Evolutionary conservation across 2,888 invertebrate genomes (phyloP), one percentile per base, ranked within the genome.

Genomic region (Diplazon laetatorius): DNA sequence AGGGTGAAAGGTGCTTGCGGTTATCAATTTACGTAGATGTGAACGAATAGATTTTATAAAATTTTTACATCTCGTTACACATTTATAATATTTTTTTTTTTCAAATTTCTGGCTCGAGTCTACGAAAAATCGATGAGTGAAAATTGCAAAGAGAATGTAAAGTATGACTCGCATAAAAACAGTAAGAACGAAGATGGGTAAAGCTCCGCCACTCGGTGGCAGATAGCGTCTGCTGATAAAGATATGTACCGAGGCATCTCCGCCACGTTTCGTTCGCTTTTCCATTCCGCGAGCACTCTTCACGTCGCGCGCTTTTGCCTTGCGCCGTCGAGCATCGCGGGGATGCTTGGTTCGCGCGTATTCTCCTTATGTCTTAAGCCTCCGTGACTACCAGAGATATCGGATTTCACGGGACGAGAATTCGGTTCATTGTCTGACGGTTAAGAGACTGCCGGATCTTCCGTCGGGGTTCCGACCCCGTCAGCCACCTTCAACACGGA

Each of bases 351-450:
- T 50, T 46, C 48, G 70, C 59, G 55, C n/a, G n/a, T n/a, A n/a
- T 46, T 39, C 72, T 52, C 75, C 73, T 39, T 59, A 62, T 70
- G 70, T 82, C 80, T 80, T 77, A 72, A 76, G 68, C 44, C 60
- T 16, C 62, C 78, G 68, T 76, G 76, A 66, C 80, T 81, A 55
- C 69, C 46, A 63, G 74, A 70, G 78, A 81, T 82, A 82, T 82
- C 80, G 80, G 72, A 81, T 82, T 82, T 81, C 78, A 66, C 71
- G 66, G 63, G 69, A 18, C 68, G 68, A 76, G 70, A 80, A 82
- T 81, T 72, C 76, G 74, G 74, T 80, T 79, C 76, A 78, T 78
- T 76, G 82, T 82, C 79, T 80, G 70, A 72, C n/a, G 39, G 52
- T 55, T 50, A 60, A 37, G 50, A 39, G 63, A 16, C 46, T 55